Conservation (phyloP, 2,113 vertebrate genomes). For the Falco punctatus region DNA sequence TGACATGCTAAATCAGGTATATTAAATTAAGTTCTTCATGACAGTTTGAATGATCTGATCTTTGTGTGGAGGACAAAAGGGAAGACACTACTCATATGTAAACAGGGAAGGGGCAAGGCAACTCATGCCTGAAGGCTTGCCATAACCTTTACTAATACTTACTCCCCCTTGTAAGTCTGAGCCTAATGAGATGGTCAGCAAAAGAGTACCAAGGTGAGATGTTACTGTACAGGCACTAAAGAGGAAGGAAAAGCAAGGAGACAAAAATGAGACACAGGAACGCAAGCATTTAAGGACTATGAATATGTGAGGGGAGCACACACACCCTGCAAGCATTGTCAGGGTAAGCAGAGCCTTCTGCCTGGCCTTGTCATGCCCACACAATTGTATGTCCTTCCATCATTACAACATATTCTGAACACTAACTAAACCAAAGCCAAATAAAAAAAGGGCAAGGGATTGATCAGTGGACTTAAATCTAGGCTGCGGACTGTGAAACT, state of each 20-base stretch:
- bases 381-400: accelerated
- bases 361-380: neutral
- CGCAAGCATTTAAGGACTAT: neutral
- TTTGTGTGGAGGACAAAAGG: neutral
- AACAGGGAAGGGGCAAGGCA: neutral
- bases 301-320: too few species aligned
- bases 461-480: too few species aligned
- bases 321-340: accelerated
- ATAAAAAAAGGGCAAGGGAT: neutral
- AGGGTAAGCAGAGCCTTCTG: neutral
- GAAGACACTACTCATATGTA: neutral
- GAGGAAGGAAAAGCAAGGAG: neutral
- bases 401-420: neutral
- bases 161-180: neutral
- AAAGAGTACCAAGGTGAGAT: neutral
- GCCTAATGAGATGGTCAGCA: neutral
- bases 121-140: neutral
- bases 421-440: neutral
- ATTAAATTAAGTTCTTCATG: neutral
- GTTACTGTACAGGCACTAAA: too few species aligned
- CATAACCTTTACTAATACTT: neutral
- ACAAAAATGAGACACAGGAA: neutral
- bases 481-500: neutral
- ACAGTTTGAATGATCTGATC: neutral
- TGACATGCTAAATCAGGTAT: neutral